Conservation (phyloP, 2,888 invertebrate genomes). For the Seladonia tumulorum region DNA sequence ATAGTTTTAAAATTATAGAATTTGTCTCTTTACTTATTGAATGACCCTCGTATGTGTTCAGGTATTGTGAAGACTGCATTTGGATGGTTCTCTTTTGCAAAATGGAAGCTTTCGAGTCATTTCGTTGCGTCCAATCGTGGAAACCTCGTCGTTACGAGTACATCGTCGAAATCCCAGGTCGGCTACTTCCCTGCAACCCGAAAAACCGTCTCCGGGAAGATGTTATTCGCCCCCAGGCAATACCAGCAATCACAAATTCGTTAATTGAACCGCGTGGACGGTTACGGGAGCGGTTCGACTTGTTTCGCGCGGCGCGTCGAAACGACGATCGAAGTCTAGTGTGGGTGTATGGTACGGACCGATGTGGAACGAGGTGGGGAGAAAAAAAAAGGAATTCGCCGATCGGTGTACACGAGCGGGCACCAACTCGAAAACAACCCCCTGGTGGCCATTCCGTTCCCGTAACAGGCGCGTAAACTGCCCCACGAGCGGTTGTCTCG, state of each 20-base stretch:
- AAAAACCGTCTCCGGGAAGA: background rate
- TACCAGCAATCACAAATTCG: constrained; percentile 35
- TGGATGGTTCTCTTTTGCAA: background rate
- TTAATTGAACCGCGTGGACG: constrained; percentile 39
- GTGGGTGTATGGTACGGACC: background rate
- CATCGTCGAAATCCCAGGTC: background rate
- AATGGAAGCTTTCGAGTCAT: background rate
- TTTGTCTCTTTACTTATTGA: too few relatives aligned
- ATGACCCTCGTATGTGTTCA: too few relatives aligned
- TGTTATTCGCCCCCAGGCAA: background rate
- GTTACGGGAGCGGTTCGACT: constrained; percentile 4
- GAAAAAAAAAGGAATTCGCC: constrained; percentile 7
- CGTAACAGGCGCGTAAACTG: constrained; percentile 34
- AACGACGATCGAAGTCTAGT: background rate
- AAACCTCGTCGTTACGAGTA: background rate
- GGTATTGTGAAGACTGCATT: background rate
- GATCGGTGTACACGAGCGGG: constrained; percentile 14
- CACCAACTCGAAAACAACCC: constrained; percentile 40
- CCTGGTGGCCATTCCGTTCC: constrained; percentile 27
- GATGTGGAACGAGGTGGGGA: background rate
- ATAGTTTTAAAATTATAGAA: too few relatives aligned
- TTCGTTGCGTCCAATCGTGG: background rate
- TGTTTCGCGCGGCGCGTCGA: constrained; percentile 12
- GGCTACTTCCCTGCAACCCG: background rate
- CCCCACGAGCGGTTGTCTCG: constrained; percentile 31